phyloP scores from a whole-genome alignment of 2,113 vertebrate species.

The Ammodytes marinus region DNA sequence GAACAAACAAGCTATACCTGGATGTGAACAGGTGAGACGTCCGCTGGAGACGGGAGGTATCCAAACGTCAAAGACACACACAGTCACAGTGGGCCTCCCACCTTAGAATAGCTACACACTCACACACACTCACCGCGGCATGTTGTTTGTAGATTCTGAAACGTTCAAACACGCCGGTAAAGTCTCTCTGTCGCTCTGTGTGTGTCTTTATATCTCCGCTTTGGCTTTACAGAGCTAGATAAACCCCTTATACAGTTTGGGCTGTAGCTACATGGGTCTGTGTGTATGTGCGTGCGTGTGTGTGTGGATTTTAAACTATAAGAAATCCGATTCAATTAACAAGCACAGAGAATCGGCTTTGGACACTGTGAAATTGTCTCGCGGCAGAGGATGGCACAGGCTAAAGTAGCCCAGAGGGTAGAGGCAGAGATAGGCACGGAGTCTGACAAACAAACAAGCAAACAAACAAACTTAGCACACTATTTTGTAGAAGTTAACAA shows the following conservation, averaged over 20 bases:
- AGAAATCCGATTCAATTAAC: slow-evolving; percentile 90
- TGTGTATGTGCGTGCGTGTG: slow-evolving; percentile 57
- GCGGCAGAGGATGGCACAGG: slow-evolving; percentile 57
- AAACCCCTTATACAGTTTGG: slow-evolving; percentile 88
- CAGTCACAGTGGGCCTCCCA: slow-evolving; percentile 1
- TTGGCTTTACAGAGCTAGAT: slow-evolving; percentile 84
- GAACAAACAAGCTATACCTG: slow-evolving; percentile 63
- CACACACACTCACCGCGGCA: slow-evolving; percentile 46
- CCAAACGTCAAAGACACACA: slow-evolving; percentile 29
- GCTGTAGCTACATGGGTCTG: slow-evolving; percentile 76
- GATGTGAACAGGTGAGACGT: slow-evolving; percentile 38
- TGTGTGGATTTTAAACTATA: slow-evolving; percentile 86
- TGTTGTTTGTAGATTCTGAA: slow-evolving; percentile 73
- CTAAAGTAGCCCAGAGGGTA: slow-evolving; percentile 8
- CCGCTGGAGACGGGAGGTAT: slow-evolving; percentile 43
- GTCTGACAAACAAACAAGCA: too few species aligned
- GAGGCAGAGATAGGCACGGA: not conserved
- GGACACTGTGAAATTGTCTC: slow-evolving; percentile 81
- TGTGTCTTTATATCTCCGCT: slow-evolving; percentile 83
- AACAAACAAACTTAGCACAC: too few species aligned
- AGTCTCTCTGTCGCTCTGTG: slow-evolving; percentile 78
- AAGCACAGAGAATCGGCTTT: slow-evolving; percentile 87
- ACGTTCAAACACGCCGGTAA: slow-evolving; percentile 75
- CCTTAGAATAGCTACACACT: not conserved
- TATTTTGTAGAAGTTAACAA: too few species aligned